Base-by-base conservation (phyloP, 2,888 invertebrate species). In the Nomada ferruginata region DNA sequence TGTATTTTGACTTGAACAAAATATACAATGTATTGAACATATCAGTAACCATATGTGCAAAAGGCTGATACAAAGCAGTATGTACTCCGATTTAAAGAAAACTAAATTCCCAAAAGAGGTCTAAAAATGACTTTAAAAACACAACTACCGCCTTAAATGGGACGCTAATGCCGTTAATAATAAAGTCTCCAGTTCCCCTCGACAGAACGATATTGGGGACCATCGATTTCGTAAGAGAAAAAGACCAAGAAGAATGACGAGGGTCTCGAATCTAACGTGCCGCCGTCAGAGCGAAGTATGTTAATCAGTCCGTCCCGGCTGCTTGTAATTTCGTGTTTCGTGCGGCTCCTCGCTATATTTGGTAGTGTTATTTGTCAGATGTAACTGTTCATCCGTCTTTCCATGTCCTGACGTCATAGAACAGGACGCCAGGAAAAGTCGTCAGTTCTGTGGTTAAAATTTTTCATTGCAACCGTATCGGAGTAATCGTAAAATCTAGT, bases 171-270 rank as follows among this genome's bases (percentile, higher is more conserved):
- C 36, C 36, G 36, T 36, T 36, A 36, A 36, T 36, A 36, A 36
- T 36, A 36, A 36, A 36, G 36, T 36, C 36, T 36, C 36, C 7
- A 7, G 36, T 36, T 36, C 36, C 36, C 36, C 36, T n/a, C 42
- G 66, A 5, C 63, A 57, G 23, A 44, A 26, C 23, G 42, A 11
- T 42, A 20, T 20, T 26, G 20, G 53, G 9, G 13, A 84, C 47
- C 61, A 26, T 59, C 47, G 75, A 70, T 81, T 79, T 83, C 79
- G 77, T 85, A 83, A 86, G 83, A 71, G 76, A 65, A 42, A 18
- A 11, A 50, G 52, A 75, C 44, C 59, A 55, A 52, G 61, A 66
- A 44, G 64, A 74, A 61, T 69, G 78, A 83, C 79, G 68, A 72
- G 73, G 76, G 60, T 42, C 59, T 60, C 52, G 36, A 71, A 76